phyloP scores from a whole-genome alignment of 2,888 invertebrate species.

The Cerceris ruficornis region DNA sequence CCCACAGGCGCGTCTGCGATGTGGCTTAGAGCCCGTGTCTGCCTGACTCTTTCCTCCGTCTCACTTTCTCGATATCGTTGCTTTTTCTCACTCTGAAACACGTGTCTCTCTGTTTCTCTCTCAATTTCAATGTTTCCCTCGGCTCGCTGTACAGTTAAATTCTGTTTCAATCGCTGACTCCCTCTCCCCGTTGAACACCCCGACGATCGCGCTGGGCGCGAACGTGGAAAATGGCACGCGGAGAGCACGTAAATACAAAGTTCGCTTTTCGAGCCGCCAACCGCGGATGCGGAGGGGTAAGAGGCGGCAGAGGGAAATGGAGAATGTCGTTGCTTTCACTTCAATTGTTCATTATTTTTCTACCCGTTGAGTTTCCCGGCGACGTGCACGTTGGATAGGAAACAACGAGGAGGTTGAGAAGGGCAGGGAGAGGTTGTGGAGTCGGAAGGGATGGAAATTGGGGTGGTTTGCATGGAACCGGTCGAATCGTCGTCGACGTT shows the following conservation, averaged over 20 bases:
- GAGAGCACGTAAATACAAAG: not conserved
- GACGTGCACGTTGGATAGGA: too few species aligned
- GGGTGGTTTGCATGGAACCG: not conserved
- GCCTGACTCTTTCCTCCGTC: conserved; percentile 22
- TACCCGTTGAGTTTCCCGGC: too few species aligned
- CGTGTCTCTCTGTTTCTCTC: conserved; percentile 24
- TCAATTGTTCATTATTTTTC: too few species aligned
- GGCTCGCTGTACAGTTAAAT: conserved; percentile 67
- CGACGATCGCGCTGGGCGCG: not conserved
- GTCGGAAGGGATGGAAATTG: too few species aligned
- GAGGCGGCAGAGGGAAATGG: too few species aligned
- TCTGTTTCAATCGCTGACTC: conserved; percentile 51
- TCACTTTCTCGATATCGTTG: conserved; percentile 14
- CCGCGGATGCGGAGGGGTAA: too few species aligned
- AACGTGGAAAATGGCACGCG: not conserved
- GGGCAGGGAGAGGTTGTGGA: too few species aligned
- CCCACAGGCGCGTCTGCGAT: conserved; percentile 72
- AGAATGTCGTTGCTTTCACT: too few species aligned
- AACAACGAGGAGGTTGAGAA: too few species aligned
- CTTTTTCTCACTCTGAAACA: not conserved
- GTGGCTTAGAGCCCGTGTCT: conserved; percentile 57
- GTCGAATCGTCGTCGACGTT: conserved; percentile 2
- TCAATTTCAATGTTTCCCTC: conserved; percentile 22
- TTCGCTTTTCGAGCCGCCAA: too few species aligned
- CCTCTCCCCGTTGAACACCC: not conserved